Conservation (phyloP, 1,140 invertebrate species). For the Brachionus koreanus region DNA sequence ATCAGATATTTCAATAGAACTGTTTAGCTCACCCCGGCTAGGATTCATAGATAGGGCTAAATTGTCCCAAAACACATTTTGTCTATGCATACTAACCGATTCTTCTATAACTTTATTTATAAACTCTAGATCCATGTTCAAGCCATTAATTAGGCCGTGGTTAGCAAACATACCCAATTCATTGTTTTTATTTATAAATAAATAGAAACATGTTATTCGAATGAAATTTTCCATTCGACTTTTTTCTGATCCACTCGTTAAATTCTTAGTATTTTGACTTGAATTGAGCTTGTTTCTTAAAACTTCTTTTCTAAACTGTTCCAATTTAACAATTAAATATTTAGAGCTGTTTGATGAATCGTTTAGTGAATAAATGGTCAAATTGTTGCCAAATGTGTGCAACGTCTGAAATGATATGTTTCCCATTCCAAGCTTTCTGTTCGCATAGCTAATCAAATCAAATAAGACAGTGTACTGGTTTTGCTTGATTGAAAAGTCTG, state of each 20-base stretch:
- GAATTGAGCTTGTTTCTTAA: neutral
- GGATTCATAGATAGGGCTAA: neutral
- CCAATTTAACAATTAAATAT: constrained; percentile 28
- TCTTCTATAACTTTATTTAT: constrained; percentile 37
- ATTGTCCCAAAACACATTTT: constrained; percentile 38
- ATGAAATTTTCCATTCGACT: neutral
- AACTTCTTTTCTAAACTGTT: neutral
- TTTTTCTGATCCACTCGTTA: neutral
- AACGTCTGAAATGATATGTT: neutral
- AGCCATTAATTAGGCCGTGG: neutral
- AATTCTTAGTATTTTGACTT: neutral
- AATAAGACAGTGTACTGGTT: neutral
- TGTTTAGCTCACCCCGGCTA: neutral
- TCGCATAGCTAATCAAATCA: constrained; percentile 29
- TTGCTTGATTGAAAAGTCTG: neutral
- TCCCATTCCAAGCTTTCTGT: neutral
- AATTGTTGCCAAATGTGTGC: constrained; percentile 24
- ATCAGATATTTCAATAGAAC: neutral
- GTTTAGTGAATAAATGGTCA: neutral
- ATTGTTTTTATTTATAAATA: neutral
- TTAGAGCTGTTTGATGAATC: neutral
- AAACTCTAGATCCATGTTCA: neutral
- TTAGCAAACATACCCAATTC: neutral
- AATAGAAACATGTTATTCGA: constrained; percentile 37
- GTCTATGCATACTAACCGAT: constrained; percentile 5